Evolutionary conservation across 1,140 invertebrate genomes (phyloP), one percentile per base, ranked within the genome.

Genomic region (Melipona quadrifasciata): DNA sequence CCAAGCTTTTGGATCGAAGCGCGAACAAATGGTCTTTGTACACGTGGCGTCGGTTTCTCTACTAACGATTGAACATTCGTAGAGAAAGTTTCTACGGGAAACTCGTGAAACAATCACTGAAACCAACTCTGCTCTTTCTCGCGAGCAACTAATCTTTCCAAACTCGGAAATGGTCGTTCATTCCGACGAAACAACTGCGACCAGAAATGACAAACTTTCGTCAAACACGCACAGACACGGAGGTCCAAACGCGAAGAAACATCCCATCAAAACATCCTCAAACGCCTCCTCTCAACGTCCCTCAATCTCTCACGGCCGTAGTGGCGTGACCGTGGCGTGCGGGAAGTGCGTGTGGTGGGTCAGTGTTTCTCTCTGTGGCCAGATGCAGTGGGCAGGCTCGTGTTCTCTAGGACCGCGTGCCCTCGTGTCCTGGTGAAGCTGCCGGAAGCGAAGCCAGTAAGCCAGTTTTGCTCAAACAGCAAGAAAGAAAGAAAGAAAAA

Each of bases 41-140:
- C 80, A 82, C 80, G 80, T 82, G 80, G 73, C 55, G 70, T 39
- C 57, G 58, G 80, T 55, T 34, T 72, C 39, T 4, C 39, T 5
- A 39, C 5, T 39, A 39, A 39, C 39, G 39, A 47, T 47, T 0
- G 39, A 47, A 47, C 39, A 47, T 47, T 47, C 39, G 10, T 47
- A 47, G 39, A 47, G 39, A 47, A 8, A 47, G 8, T 47, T 47
- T 39, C 39, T 6, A 39, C 34, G 4, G 34, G n/a, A 39, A 39
- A 8, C 39, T 39, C 39, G 39, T 39, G 5, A 39, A 39, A 39
- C 3, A 39, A 39, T 39, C 39, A 47, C 39, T 47, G 0, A 10
- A 47, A 8, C 5, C 39, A 39, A 39, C 39, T n/a, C n/a, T n/a
- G 8, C 8, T 47, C 6, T 8, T 47, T 47, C 39, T 47, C 39